Percentiles rank a stretch among this genome's conserved stretches.
Evolutionary conservation across 2,888 invertebrate genomes (phyloP).

Genomic region (Deilephila elpenor): DNA sequence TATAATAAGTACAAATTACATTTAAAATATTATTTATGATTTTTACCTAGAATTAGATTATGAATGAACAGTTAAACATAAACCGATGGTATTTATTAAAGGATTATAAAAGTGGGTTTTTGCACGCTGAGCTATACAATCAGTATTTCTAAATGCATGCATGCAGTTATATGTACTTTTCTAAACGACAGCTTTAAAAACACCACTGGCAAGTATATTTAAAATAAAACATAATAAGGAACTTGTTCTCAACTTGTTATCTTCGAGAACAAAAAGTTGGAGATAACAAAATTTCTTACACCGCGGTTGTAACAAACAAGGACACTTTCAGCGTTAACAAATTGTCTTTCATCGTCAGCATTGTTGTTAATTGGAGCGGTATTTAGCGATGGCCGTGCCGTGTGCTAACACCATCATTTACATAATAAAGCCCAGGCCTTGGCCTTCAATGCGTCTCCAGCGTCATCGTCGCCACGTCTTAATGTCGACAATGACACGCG

Average conservation of each 20-base stretch:
- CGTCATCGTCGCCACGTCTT: constrained; percentile 43
- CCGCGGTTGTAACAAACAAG: constrained; percentile 8
- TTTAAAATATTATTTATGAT: neutral
- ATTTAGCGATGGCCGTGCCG: constrained; percentile 48
- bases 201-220: too few species aligned
- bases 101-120: too few species aligned
- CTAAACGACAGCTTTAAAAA: neutral
- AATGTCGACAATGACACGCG: constrained; percentile 42
- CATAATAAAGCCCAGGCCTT: constrained; percentile 64
- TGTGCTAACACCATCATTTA: constrained; percentile 61
- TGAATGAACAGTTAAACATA: neutral
- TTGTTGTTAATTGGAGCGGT: constrained; percentile 51
- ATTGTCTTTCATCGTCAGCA: constrained; percentile 26
- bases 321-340: constrained; percentile 27
- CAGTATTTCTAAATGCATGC: neutral
- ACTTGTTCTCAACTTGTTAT: too few species aligned
- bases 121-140: neutral
- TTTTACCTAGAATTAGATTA: neutral
- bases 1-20: neutral
- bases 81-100: neutral
- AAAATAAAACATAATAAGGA: too few species aligned
- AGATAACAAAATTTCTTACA: neutral
- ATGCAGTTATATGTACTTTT: too few species aligned
- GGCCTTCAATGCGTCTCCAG: constrained; percentile 59
- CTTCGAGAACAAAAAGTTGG: neutral